A percentile compares a stretch with the other conserved stretches of the same genome.
Evolutionary conservation across 1,140 invertebrate species (phyloP).

Genomic region (Drosophila fuyamai): DNA sequence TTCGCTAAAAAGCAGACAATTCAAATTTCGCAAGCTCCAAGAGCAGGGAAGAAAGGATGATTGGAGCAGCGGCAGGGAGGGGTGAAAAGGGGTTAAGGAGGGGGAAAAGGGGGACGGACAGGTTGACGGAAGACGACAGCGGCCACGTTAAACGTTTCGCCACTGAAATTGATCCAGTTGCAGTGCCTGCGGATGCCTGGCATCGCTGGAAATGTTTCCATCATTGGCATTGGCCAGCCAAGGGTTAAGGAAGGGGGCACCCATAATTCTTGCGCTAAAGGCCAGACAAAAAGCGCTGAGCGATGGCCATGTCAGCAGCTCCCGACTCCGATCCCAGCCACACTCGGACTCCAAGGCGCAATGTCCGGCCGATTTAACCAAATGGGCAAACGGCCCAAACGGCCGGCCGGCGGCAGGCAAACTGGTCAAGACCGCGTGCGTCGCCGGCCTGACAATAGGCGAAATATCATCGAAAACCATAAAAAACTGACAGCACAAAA

Average conservation of each 20-base stretch:
- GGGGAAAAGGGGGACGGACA: constrained; percentile 8
- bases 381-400: constrained; percentile 54
- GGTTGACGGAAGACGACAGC: constrained; percentile 61
- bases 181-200: constrained; percentile 59
- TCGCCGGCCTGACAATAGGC: constrained; percentile 76
- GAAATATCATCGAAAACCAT: constrained; percentile 84
- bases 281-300: constrained; percentile 67
- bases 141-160: constrained; percentile 60
- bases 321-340: constrained; percentile 4
- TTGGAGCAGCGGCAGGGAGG: constrained; percentile 4
- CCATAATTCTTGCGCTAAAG: constrained; percentile 83
- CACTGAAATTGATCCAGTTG: constrained; percentile 84
- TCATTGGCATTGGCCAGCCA: constrained; percentile 40
- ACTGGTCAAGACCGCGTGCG: constrained; percentile 57
- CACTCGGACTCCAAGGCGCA: constrained; percentile 16
- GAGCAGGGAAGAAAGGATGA: background rate
- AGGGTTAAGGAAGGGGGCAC: constrained; percentile 31
- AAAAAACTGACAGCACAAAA: constrained; percentile 85
- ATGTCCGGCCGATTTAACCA: constrained; percentile 66
- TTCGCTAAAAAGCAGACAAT: constrained; percentile 81
- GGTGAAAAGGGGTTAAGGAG: background rate
- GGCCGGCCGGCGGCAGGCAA: constrained; percentile 24
- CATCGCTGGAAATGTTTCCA: constrained; percentile 76
- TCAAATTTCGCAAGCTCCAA: constrained; percentile 69
- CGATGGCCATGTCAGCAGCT: constrained; percentile 64